Evolutionary conservation across 2,888 invertebrate genomes (phyloP), one percentile per base, ranked within the genome.

Genomic region (Lottia scabra): DNA sequence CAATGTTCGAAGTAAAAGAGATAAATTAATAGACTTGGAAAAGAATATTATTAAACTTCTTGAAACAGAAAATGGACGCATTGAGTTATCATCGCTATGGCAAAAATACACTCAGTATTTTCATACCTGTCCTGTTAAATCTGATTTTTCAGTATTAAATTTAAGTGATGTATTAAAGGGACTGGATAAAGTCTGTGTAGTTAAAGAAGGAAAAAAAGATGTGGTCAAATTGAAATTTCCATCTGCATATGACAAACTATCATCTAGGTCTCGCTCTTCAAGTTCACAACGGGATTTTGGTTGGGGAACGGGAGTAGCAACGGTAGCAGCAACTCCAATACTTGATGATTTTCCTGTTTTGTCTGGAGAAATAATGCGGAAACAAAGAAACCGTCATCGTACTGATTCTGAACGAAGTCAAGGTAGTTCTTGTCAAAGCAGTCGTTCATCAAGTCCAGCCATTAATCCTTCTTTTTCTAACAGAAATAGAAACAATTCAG

Each of bases 81-180:
- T 62, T 19, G 27, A 38, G 3, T 62, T 19, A 12, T 27, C 44
- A 16, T 45, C 45, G 12, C 44, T 69, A 56, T 69, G 72, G 30
- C 26, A 72, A 15, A 23, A 38, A 38, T 63, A 68, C 16, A 27
- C 43, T 6, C 30, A 64, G 26, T 65, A 56, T 45, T 64, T 65
- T 23, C n/a, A n/a, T 26, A 26, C 16, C 15, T 67, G 43, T 5
- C 68, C 68, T 12, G 65, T 19, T 38, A 63, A 26, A 6, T 27
- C 56, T 2, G 72, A 72, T 23, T 72, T 67, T 68, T 65, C 65
- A 8, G 65, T 72, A 15, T 23, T 23, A 27, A 68, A 68, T 23
- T 69, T 72, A 68, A 63, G 23, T 19, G 72, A 72, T 23, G 68
- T 72, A 1, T 65, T 72, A 27, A 43, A 68, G 4, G 15, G 43